phyloP scores from a whole-genome alignment of 2,888 invertebrate genomes.

The Ptilodon capucinus region DNA sequence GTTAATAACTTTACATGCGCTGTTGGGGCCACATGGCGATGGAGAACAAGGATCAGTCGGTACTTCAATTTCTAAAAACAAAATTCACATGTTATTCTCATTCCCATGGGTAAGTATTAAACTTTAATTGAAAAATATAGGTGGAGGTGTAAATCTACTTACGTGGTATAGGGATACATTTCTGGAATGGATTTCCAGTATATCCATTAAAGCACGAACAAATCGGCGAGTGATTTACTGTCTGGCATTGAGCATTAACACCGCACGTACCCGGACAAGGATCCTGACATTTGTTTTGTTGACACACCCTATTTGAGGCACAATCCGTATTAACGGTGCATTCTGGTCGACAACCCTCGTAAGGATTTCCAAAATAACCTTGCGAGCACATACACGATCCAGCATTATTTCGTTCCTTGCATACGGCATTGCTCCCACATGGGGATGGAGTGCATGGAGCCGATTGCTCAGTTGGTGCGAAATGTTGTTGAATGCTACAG shows the following conservation, averaged over 20 bases:
- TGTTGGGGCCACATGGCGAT: slow-evolving; percentile 92
- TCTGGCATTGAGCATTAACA: slow-evolving; percentile 87
- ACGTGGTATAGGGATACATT: slow-evolving; percentile 60
- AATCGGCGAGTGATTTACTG: slow-evolving; percentile 87
- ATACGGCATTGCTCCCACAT: slow-evolving; percentile 88
- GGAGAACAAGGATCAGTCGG: slow-evolving; percentile 86
- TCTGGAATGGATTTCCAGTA: slow-evolving; percentile 84
- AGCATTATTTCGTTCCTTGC: slow-evolving; percentile 86
- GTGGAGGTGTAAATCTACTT: no score
- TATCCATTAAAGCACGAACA: slow-evolving; percentile 86
- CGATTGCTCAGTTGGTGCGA: slow-evolving; percentile 59
- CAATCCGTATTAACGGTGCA: slow-evolving; percentile 89
- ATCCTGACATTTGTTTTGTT: slow-evolving; percentile 88
- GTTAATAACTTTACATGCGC: slow-evolving; percentile 88
- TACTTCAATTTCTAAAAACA: slow-evolving; percentile 55
- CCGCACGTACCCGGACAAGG: slow-evolving; percentile 91
- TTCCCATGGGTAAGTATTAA: no score
- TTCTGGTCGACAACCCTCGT: slow-evolving; percentile 88
- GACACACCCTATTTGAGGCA: slow-evolving; percentile 87
- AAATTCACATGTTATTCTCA: not conserved
- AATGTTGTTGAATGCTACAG: slow-evolving; percentile 74
- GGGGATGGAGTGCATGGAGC: slow-evolving; percentile 87
- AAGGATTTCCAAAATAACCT: slow-evolving; percentile 85
- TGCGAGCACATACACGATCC: slow-evolving; percentile 87
- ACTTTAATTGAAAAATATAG: no score